Evolutionary conservation across 2,797 vertebrate species (phyloP).

Genomic region (Salarias fasciatus): DNA sequence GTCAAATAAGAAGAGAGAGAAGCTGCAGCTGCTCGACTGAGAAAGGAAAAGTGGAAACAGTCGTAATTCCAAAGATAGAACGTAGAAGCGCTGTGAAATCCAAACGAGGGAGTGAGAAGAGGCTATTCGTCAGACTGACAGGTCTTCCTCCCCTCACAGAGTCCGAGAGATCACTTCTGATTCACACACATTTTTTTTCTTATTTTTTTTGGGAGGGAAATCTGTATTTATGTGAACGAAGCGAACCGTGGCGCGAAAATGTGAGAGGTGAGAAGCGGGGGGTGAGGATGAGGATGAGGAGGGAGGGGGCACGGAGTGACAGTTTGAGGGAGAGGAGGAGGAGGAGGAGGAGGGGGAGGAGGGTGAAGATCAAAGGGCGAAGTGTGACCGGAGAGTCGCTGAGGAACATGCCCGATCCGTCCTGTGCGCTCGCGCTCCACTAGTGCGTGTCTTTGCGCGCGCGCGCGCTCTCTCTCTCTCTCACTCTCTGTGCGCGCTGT

Average conservation of each 20-base stretch:
- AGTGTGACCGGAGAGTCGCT: conserved; percentile 82
- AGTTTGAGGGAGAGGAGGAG: too few relatives aligned
- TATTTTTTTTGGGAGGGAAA: too few relatives aligned
- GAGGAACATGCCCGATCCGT: conserved; percentile 81
- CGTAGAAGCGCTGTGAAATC: conserved; percentile 1
- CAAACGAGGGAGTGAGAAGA: conserved; percentile 4
- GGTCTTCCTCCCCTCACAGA: conserved; percentile 46
- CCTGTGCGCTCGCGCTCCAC: conserved; percentile 56
- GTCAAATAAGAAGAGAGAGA: too few relatives aligned
- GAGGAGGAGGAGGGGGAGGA: neutral
- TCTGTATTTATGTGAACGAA: too few relatives aligned
- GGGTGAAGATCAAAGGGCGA: conserved; percentile 75
- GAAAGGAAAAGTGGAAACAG: conserved; percentile 8
- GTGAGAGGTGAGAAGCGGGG: too few relatives aligned
- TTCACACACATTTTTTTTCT: conserved; percentile 39
- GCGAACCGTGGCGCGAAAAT: too few relatives aligned
- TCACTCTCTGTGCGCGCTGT: too few relatives aligned
- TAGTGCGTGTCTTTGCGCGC: conserved; percentile 23
- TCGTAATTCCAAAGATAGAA: conserved; percentile 27
- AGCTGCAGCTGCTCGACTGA: neutral
- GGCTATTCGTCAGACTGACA: conserved; percentile 55
- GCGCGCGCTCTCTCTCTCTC: too few relatives aligned
- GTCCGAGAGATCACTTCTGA: conserved; percentile 72
- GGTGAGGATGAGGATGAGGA: too few relatives aligned
- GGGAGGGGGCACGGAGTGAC: too few relatives aligned